Evolutionary conservation across 2,113 vertebrate genomes (phyloP).

Genomic region (Rhynchomys soricoides): DNA sequence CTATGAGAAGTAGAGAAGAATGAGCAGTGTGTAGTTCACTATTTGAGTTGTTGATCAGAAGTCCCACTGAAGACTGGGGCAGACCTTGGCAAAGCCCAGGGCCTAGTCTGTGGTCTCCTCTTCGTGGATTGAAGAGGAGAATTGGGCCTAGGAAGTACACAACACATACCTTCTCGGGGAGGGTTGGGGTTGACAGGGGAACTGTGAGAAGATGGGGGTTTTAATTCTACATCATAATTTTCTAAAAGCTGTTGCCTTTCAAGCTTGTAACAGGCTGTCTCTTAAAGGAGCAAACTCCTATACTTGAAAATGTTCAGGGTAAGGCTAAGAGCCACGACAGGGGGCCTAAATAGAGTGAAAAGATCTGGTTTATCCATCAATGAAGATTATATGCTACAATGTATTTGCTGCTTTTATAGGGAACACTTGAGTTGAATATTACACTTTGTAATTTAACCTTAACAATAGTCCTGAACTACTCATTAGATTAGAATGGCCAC

Average conservation of each 20-base stretch:
- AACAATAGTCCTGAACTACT: not conserved
- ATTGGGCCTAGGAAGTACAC: not conserved
- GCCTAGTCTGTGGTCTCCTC: not conserved
- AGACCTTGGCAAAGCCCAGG: not conserved
- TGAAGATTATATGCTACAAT: not conserved
- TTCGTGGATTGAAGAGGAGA: not conserved
- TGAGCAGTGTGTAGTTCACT: not conserved
- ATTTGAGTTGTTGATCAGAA: not conserved
- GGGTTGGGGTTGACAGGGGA: not conserved
- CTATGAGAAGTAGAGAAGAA: not conserved
- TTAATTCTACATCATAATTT: not conserved
- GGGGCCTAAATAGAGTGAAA: not conserved
- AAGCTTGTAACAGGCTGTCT: not conserved
- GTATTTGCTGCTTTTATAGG: not conserved
- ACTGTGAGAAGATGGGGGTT: not conserved
- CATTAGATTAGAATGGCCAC: not conserved
- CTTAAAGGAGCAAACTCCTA: not conserved
- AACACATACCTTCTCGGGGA: not conserved
- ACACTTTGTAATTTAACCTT: slow-evolving; percentile 8
- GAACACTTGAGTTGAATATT: not conserved
- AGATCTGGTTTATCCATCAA: not conserved
- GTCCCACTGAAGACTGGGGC: not conserved
- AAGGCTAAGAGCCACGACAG: not conserved
- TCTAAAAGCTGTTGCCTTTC: slow-evolving; percentile 2
- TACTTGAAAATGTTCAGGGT: slow-evolving; percentile 19